Conservation (phyloP, 2,888 invertebrate species). For the Trachelus iudaicus region DNA sequence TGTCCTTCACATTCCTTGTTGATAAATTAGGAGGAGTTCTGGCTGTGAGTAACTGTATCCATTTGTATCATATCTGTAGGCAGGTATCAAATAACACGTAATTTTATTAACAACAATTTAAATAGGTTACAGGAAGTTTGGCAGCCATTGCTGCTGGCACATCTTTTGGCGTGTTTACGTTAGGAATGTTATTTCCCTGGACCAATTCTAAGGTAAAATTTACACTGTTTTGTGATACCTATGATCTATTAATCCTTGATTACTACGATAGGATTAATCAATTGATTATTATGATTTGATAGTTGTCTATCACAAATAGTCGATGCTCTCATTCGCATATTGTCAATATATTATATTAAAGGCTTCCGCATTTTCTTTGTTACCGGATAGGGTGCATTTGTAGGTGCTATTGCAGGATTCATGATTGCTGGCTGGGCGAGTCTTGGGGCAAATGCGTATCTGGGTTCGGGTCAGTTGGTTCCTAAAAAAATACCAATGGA, state of each 20-base stretch:
- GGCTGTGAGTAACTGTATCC: conserved; percentile 68
- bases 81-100: not conserved
- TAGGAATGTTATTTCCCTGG: conserved; percentile 87
- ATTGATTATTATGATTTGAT: not conserved
- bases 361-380: conserved; percentile 24
- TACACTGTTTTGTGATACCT: not conserved
- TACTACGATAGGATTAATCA: not conserved
- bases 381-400: conserved; percentile 56
- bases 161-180: conserved; percentile 83
- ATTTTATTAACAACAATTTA: not conserved
- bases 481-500: conserved; percentile 71
- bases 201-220: conserved; percentile 76
- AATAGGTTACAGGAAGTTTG: conserved; percentile 76
- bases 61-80: not conserved
- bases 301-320: not conserved
- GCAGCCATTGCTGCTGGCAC: conserved; percentile 88
- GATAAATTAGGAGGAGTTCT: conserved; percentile 84
- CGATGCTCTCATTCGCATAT: not conserved
- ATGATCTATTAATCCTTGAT: not conserved
- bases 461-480: conserved; percentile 71
- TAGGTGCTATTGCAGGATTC: conserved; percentile 73
- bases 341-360: conserved; percentile 11
- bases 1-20: conserved; percentile 76
- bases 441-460: conserved; percentile 75
- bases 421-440: conserved; percentile 73